Base-by-base conservation (phyloP, 2,888 invertebrate species). In the Antheraea assamensis region DNA sequence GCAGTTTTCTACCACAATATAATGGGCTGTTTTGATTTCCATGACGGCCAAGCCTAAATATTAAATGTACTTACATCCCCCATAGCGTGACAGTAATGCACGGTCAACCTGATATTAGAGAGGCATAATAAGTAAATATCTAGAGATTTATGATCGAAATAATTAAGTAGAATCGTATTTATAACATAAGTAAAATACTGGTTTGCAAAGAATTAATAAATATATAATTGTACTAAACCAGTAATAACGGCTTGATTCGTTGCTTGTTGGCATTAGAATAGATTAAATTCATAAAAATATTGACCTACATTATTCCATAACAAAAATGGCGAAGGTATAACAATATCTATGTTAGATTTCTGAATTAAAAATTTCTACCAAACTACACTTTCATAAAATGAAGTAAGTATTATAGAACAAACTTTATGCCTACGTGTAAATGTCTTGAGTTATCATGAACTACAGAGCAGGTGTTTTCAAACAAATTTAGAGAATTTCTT, bases 111-210 rank as follows among this genome's bases (percentile, higher is more conserved):
- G 86, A 83, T 82, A 92, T 92, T 93, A 91, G 85, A 85, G 83
- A 85, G 82, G 84, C 81, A 88, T 92, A 91, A 91, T 87, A 90
- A 87, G 85, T 85, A 89, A 91, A 92, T 89, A 90, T 90, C 84
- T 85, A 75, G 78, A 87, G 91, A 90, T 91, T 91, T 91, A 90
- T 90, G 90, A 83, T 87, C 78, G 77, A 85, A 88, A 90, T 90
- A 91, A 92, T 91, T 90, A 90, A 88, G 82, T 78, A 78, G 82
- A 86, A 82, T 84, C 80, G 80, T 80, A 77, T 80, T 85, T 86
- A 87, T 86, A 85, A 85, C 81, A 83, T 78, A 78, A 83, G 78
- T 85, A 82, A 83, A 82, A 78, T 81, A 80, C 74, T 76, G 81
- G 81, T 83, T 87, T 81, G 76, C 74, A 76, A 58, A 75, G 76